These are phyloP conservation scores for Phrynosoma blainvillii DNA, from an alignment of 2,113 vertebrate genomes.

Conservation along the genomic window DNA sequence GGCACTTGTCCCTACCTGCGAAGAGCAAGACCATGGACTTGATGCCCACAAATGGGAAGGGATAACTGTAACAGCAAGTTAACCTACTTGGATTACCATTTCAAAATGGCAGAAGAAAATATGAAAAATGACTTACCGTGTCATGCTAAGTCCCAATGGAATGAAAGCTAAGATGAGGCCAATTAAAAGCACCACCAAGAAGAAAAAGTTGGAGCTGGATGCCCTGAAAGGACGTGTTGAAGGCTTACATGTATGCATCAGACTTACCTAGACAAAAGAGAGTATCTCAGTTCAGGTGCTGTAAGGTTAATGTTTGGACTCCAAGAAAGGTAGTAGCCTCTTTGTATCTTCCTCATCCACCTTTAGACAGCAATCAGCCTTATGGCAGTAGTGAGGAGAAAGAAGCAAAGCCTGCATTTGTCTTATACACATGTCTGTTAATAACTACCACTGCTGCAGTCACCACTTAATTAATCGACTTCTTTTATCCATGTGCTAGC, in stretches of 20 bases:
- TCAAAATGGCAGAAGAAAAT: background rate
- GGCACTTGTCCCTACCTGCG: too few species aligned
- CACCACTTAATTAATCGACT: background rate
- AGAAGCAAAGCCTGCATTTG: too few species aligned
- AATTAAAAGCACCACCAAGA: slow-evolving; percentile 89
- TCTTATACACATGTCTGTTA: background rate
- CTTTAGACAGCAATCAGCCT: too few species aligned
- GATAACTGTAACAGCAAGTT: background rate
- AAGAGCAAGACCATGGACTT: too few species aligned
- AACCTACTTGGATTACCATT: too few species aligned
- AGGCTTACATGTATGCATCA: slow-evolving; percentile 87
- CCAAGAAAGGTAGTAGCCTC: background rate
- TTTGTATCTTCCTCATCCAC: too few species aligned
- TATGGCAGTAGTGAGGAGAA: too few species aligned
- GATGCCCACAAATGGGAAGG: too few species aligned
- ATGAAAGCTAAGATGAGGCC: slow-evolving; percentile 87
- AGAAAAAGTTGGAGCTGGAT: slow-evolving; percentile 95
- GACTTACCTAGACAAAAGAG: slow-evolving; percentile 76
- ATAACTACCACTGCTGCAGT: background rate
- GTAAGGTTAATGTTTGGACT: background rate
- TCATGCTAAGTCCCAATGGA: slow-evolving; percentile 86
- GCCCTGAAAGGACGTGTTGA: slow-evolving; percentile 87
- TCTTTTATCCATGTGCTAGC: too few species aligned
- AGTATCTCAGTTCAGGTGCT: background rate
- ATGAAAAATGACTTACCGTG: slow-evolving; percentile 77